Evolutionary conservation across 2,113 vertebrate genomes (phyloP), one percentile per base, ranked within the genome.

Genomic region (Myxocyprinus asiaticus): DNA sequence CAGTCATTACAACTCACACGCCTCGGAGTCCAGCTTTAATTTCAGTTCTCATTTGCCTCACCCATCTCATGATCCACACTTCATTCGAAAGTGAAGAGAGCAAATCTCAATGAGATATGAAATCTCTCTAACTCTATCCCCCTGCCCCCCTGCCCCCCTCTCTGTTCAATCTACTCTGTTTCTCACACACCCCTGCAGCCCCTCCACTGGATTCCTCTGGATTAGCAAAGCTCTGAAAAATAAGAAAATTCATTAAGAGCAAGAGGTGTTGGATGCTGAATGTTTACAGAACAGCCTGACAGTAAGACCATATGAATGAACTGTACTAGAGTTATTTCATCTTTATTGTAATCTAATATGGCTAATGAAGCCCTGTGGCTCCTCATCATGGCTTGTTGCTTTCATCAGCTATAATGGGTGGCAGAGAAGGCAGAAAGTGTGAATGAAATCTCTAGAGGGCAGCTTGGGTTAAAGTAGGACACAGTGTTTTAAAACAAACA

Each of bases 11-110:
- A 33, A 4, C n/a, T 3, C 12, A 42, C 17, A 17, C 81, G 76
- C 76, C 76, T 78, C 65, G 48, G 53, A 79, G 33, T 42, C 64
- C 67, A 77, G 44, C 82, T 83, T 85, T 88, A 87, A 88, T 87
- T 87, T 74, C 61, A 79, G n/a, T 58, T n/a, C 55, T n/a, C 14
- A n/a, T n/a, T n/a, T 58, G n/a, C 15, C 55, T n/a, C 55, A 58
- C 14, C 10, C 56, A 53, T 70, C 68, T 77, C 44, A 50, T 82
- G 45, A 63, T 73, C 63, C 68, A 17, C 33, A 5, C 6, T 66
- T 68, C 14, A 3, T 67, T 33, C 55, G 73, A 61, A 59, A 12
- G 47, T 71, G 8, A 11, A 83, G 11, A 33, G 22, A 73, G 55
- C 72, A 45, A 45, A 76, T 71, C 66, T 80, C 68, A 80, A 42